A percentile compares a stretch with the other conserved stretches of the same genome.
phyloP scores from a whole-genome alignment of 2,888 invertebrate species.

The Creontiades dilutus region DNA sequence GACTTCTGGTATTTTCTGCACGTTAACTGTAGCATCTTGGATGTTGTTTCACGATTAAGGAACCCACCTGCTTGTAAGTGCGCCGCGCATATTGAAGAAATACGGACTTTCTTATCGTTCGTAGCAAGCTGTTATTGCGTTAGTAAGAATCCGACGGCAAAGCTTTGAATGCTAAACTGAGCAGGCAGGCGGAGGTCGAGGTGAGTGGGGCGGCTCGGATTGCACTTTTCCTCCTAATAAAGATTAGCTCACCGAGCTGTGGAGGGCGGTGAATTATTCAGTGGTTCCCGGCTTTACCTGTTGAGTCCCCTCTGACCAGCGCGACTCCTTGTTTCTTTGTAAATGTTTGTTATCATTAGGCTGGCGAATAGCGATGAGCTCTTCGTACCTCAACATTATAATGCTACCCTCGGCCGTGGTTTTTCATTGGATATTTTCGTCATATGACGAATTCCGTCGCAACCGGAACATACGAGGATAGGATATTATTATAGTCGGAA shows the following conservation, averaged over 20 bases:
- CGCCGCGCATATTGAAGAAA: background rate
- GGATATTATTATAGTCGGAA: too few species aligned
- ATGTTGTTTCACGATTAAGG: too few species aligned
- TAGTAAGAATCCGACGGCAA: background rate
- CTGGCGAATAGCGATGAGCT: too few species aligned
- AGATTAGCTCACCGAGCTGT: slow-evolving; percentile 44
- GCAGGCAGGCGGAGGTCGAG: background rate
- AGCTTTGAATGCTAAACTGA: slow-evolving; percentile 5
- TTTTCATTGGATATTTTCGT: too few species aligned
- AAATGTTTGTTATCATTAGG: background rate
- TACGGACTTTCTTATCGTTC: background rate
- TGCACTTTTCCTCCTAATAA: slow-evolving; percentile 52
- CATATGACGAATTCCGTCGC: too few species aligned
- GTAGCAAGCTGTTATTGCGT: slow-evolving; percentile 6
- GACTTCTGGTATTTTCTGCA: too few species aligned
- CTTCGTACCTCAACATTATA: too few species aligned
- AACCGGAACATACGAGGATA: too few species aligned
- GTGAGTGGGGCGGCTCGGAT: background rate
- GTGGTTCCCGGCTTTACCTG: slow-evolving; percentile 53
- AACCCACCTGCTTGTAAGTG: too few species aligned
- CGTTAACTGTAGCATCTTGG: too few species aligned
- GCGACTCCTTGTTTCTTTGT: background rate
- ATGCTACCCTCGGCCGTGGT: too few species aligned
- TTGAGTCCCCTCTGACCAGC: slow-evolving; percentile 55
- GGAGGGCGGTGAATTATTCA: slow-evolving; percentile 53